A percentile compares a stretch with the other conserved stretches of the same genome.
Conservation (phyloP, 2,888 invertebrate genomes). For the Hoplodrina blanda region DNA sequence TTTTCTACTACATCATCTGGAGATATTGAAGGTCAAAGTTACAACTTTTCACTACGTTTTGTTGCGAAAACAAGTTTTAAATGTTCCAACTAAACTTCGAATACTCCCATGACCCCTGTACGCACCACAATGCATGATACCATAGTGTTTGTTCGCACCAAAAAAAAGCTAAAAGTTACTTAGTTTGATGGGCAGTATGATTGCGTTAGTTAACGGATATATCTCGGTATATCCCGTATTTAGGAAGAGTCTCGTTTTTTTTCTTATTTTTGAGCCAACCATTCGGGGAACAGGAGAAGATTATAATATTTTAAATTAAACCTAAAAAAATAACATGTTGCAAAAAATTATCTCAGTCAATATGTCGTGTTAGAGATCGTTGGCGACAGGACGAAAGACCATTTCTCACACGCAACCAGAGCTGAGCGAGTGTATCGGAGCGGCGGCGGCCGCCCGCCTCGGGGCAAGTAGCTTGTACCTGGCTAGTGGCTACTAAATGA, state of each 20-base stretch:
- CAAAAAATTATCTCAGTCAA: conserved; percentile 39
- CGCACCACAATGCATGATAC: no score
- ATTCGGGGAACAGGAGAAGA: conserved; percentile 1
- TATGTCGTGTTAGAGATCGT: conserved; percentile 50
- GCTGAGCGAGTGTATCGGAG: conserved; percentile 69
- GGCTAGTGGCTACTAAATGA: conserved; percentile 81
- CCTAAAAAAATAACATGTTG: conserved; percentile 23
- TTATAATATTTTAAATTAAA: conserved; percentile 15
- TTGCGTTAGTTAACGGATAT: no score
- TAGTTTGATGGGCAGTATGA: no score
- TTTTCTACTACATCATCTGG: no score
- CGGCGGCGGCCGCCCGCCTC: conserved; percentile 68
- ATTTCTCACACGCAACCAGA: conserved; percentile 77
- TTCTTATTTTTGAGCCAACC: neutral
- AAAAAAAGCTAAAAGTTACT: no score
- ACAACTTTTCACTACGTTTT: no score
- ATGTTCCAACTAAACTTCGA: no score
- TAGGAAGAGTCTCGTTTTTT: neutral
- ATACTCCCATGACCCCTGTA: no score
- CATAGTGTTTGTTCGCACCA: no score
- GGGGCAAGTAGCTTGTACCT: conserved; percentile 78
- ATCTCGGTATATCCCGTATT: no score
- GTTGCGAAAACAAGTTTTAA: no score
- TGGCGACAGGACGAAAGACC: conserved; percentile 71
- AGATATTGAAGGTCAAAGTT: no score